Evolutionary conservation across 2,797 vertebrate genomes (phyloP).

Genomic region (Cuniculus paca): DNA sequence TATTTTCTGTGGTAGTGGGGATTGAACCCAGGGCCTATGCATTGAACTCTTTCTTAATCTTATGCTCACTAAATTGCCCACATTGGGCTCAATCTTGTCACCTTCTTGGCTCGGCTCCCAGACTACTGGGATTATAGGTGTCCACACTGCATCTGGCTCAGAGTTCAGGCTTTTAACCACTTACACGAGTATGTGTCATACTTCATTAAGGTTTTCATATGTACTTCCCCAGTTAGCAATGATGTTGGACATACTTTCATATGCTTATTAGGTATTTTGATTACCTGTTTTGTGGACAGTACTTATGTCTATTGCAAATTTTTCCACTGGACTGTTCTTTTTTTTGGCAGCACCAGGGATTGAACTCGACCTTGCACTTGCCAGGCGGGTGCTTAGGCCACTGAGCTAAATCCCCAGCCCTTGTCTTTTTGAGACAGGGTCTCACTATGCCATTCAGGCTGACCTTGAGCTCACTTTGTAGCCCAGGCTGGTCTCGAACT

Average conservation of each 20-base stretch:
- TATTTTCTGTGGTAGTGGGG: not conserved
- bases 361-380: no score
- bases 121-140: not conserved
- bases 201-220: not conserved
- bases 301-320: not conserved
- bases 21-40: not conserved
- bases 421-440: no score
- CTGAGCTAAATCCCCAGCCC: no score
- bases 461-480: no score
- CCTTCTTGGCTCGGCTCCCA: not conserved
- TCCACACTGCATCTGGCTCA: not conserved
- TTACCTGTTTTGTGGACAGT: not conserved
- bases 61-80: not conserved
- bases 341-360: no score
- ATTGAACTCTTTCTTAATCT: not conserved
- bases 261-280: not conserved
- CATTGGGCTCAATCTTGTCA: not conserved
- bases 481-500: no score
- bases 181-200: not conserved
- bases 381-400: no score
- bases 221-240: not conserved
- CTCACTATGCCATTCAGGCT: no score
- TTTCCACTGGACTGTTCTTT: not conserved
- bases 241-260: not conserved
- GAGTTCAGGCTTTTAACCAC: not conserved